Conservation (phyloP, 2,797 vertebrate genomes). For the Cossypha heuglini region DNA sequence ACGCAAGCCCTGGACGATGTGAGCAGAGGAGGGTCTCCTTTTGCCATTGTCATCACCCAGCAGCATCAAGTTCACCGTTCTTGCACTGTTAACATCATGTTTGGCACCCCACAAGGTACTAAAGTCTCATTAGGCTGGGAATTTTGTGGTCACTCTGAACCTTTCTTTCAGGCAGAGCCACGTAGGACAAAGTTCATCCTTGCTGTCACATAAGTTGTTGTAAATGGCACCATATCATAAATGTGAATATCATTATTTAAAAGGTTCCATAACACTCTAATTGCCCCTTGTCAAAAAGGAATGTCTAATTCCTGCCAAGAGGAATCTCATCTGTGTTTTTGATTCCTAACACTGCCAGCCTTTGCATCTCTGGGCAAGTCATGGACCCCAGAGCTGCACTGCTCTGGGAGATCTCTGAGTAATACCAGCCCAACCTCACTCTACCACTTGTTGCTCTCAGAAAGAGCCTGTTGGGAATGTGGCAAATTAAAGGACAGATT, state of each 20-base stretch:
- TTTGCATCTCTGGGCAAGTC: background rate
- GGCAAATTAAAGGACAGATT: background rate
- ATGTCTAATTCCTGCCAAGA: background rate
- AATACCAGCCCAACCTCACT: background rate
- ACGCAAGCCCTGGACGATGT: constrained; percentile 96
- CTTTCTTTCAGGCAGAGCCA: background rate
- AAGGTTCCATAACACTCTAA: background rate
- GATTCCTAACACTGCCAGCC: background rate
- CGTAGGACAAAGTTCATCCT: background rate
- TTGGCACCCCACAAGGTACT: constrained; percentile 95
- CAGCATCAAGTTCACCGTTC: constrained; percentile 97
- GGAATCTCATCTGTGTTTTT: background rate
- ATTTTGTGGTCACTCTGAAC: background rate
- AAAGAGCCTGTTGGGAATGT: background rate
- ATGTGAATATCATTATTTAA: background rate
- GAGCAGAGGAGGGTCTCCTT: constrained; percentile 92
- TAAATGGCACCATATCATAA: background rate
- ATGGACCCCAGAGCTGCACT: background rate
- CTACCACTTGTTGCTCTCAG: background rate
- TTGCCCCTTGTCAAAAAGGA: background rate
- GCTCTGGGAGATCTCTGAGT: background rate
- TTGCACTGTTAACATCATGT: constrained; percentile 98
- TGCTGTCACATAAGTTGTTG: background rate
- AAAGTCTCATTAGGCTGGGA: background rate
- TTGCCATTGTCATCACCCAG: constrained; percentile 96